Conservation (phyloP, 2,113 vertebrate genomes). For the Porphyrio hochstetteri region DNA sequence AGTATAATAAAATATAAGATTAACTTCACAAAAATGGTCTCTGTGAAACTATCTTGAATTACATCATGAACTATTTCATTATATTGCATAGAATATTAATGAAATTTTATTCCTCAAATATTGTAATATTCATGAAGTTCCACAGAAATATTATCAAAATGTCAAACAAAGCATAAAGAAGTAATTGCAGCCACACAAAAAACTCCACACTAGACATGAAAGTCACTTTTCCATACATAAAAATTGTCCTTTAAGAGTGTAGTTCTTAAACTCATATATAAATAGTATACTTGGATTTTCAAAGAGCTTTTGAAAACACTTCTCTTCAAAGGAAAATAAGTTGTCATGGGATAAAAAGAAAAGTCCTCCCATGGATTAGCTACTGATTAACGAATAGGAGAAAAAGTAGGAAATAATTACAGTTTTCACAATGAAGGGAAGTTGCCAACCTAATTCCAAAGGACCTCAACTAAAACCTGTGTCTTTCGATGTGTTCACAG, state of each 20-base stretch:
- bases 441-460: neutral
- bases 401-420: neutral
- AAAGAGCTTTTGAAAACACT: conserved; percentile 18
- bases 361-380: neutral
- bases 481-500: neutral
- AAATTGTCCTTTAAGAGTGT: neutral
- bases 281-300: conserved; percentile 2
- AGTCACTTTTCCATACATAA: neutral
- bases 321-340: neutral
- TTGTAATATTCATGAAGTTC: neutral
- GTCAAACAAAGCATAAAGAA: conserved; percentile 44
- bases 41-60: neutral
- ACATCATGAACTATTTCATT: neutral
- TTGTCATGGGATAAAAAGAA: conserved; percentile 5
- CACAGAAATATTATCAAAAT: conserved; percentile 28
- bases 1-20: conserved; percentile 20
- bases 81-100: conserved; percentile 20
- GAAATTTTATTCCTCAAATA: neutral
- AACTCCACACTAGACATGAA: neutral
- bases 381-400: neutral
- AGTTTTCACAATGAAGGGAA: neutral
- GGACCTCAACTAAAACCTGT: neutral
- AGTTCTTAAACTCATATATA: neutral
- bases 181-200: neutral
- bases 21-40: neutral